phyloP scores from a whole-genome alignment of 2,888 invertebrate species.

The Xanthostigma xanthostigma region DNA sequence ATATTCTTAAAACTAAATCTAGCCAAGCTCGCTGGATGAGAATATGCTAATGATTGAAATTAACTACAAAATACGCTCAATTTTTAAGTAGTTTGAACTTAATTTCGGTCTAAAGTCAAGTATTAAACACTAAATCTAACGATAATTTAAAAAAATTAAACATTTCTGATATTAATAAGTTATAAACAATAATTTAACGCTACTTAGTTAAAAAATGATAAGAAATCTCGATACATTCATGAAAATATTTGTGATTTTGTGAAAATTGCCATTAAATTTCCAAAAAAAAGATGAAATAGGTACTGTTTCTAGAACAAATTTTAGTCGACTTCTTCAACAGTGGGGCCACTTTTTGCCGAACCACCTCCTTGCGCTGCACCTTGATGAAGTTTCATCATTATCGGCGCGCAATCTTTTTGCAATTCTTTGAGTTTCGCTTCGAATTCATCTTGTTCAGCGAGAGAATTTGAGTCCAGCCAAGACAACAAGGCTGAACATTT shows the following conservation, averaged over 20 bases:
- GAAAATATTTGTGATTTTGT: not conserved
- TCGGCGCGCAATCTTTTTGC: constrained; percentile 58
- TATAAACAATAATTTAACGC: not conserved
- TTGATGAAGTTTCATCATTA: constrained; percentile 73
- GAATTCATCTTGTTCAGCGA: constrained; percentile 65
- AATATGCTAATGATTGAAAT: no score
- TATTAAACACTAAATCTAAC: not conserved
- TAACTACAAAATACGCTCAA: not conserved
- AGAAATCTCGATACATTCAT: no score
- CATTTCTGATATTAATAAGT: not conserved
- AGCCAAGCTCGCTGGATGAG: no score
- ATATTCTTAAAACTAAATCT: no score
- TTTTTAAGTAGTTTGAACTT: not conserved
- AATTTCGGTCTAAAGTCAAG: not conserved
- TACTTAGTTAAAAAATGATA: no score
- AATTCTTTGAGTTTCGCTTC: constrained; percentile 62
- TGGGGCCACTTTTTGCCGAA: constrained; percentile 35
- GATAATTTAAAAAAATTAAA: not conserved
- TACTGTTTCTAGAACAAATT: not conserved
- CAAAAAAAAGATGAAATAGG: no score
- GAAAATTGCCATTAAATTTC: no score
- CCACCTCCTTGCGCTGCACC: constrained; percentile 23
- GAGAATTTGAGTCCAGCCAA: constrained; percentile 68
- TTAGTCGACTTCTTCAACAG: constrained; percentile 58
- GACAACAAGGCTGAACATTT: constrained; percentile 55